phyloP scores from a whole-genome alignment of 2,888 invertebrate genomes.

The Cotesia congregata region DNA sequence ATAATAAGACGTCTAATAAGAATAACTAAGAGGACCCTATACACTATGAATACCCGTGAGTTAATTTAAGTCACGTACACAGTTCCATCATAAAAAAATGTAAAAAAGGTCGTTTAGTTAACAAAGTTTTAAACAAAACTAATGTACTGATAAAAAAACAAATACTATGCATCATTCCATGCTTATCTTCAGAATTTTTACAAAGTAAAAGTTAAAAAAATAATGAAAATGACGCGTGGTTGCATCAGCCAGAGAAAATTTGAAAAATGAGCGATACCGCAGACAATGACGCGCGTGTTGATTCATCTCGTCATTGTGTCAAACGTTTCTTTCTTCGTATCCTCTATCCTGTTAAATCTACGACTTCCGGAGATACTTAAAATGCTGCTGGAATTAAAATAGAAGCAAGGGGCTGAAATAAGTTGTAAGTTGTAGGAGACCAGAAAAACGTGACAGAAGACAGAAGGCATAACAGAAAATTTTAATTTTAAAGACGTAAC shows the following conservation, averaged over 20 bases:
- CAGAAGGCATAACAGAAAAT: slow-evolving; percentile 29
- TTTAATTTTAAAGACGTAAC: slow-evolving; percentile 19
- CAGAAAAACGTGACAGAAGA: slow-evolving; percentile 31
- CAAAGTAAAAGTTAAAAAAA: neutral
- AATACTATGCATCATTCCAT: no score
- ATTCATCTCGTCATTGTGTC: neutral
- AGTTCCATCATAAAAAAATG: no score
- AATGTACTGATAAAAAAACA: no score
- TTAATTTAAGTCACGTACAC: no score
- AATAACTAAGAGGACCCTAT: no score
- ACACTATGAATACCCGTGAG: no score
- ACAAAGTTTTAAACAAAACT: no score
- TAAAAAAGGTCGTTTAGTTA: no score
- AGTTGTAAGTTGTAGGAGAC: neutral
- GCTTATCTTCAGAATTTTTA: no score
- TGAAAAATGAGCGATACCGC: neutral
- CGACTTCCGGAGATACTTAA: neutral
- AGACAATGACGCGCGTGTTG: neutral
- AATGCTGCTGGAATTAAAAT: neutral
- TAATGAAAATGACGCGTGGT: slow-evolving; percentile 17
- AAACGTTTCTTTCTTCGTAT: neutral
- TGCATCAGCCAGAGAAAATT: neutral
- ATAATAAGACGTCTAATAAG: no score
- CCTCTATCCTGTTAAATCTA: neutral
- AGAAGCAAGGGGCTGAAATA: neutral